Evolutionary conservation across 1,140 invertebrate species (phyloP).

Genomic region (Formica exsecta): DNA sequence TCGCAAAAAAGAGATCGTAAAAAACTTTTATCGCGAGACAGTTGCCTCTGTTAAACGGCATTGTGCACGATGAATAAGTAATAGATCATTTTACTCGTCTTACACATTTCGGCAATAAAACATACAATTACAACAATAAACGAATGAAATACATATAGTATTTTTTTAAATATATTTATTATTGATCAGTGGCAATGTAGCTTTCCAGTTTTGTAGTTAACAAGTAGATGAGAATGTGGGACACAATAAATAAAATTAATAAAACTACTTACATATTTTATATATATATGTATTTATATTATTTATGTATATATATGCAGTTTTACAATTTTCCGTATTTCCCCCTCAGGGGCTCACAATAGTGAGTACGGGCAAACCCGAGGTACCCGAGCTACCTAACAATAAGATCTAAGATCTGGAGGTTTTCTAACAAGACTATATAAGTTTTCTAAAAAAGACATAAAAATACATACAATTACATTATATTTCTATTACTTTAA

Average conservation of each 20-base stretch:
- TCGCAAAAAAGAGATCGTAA: background rate
- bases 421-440: no score
- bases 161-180: background rate
- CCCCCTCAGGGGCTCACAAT: no score
- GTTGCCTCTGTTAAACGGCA: background rate
- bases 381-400: no score
- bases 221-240: background rate
- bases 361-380: no score
- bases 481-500: no score
- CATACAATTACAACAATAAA: background rate
- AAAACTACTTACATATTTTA: background rate
- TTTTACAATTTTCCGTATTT: background rate
- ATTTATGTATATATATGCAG: conserved; percentile 1
- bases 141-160: background rate
- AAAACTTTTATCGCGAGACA: background rate
- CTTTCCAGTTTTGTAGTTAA: background rate
- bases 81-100: background rate
- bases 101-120: background rate
- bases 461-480: no score
- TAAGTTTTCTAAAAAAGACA: no score
- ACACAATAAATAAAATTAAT: background rate
- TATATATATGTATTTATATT: conserved; percentile 9
- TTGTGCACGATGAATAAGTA: background rate
- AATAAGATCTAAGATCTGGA: no score
- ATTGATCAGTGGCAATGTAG: background rate